A percentile compares a stretch with the other conserved stretches of the same genome.
Evolutionary conservation across 2,797 vertebrate genomes (phyloP).

Genomic region (Pipistrellus kuhlii): DNA sequence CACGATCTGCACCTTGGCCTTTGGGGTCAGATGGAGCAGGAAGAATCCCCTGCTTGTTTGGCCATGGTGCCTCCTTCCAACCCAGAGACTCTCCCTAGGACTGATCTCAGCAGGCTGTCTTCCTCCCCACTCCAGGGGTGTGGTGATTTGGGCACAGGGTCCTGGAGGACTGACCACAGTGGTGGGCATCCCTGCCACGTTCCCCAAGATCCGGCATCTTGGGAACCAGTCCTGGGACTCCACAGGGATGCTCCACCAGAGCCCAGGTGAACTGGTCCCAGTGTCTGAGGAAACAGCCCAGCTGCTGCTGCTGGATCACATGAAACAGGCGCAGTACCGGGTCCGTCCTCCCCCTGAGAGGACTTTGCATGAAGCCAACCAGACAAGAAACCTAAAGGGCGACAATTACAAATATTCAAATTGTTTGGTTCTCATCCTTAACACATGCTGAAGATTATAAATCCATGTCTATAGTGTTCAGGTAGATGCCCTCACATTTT

Average conservation of each 20-base stretch:
- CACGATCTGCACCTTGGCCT: neutral
- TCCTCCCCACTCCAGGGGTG: neutral
- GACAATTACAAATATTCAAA: slow-evolving; percentile 1
- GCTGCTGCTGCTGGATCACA: slow-evolving; percentile 50
- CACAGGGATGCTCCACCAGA: neutral
- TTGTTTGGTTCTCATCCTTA: slow-evolving; percentile 15
- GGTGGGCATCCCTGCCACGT: neutral
- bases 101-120: neutral
- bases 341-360: slow-evolving; percentile 10
- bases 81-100: neutral
- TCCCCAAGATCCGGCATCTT: neutral
- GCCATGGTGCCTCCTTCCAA: neutral
- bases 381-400: neutral
- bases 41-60: slow-evolving; percentile 35
- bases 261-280: neutral
- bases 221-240: neutral
- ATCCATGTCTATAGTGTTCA: neutral
- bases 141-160: neutral
- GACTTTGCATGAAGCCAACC: neutral
- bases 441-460: neutral
- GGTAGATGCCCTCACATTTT: neutral
- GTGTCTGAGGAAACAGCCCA: neutral
- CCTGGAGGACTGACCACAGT: neutral
- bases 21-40: neutral
- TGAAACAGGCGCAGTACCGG: slow-evolving; percentile 51